Conservation (phyloP, 2,797 vertebrate species). For the Molossus alvarezi region DNA sequence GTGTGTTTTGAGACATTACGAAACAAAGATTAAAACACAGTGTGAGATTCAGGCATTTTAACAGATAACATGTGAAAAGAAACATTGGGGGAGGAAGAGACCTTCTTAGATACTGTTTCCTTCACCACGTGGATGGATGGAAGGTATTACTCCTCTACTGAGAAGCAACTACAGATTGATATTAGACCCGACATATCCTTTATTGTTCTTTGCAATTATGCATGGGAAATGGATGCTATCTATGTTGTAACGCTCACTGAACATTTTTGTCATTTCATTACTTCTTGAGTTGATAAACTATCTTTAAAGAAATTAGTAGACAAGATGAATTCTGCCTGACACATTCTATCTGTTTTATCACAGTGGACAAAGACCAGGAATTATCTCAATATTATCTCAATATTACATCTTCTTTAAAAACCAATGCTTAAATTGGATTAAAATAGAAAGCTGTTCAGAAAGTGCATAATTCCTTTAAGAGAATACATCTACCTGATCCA, state of each 20-base stretch:
- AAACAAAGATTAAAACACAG: neutral
- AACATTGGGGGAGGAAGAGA: neutral
- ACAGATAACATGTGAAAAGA: neutral
- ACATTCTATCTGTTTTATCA: neutral
- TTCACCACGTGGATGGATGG: neutral
- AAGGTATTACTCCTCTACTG: neutral
- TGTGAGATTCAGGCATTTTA: neutral
- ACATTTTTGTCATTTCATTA: constrained; percentile 42
- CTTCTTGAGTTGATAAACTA: neutral
- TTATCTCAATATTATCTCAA: neutral
- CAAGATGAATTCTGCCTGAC: neutral
- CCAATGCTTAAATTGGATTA: neutral
- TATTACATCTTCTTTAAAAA: neutral
- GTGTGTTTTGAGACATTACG: constrained; percentile 1
- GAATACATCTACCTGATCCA: constrained; percentile 33
- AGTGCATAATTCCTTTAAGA: constrained; percentile 2
- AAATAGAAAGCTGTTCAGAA: constrained; percentile 27
- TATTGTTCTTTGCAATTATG: neutral
- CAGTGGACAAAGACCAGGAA: constrained; percentile 28
- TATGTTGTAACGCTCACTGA: neutral
- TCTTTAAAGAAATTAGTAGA: constrained; percentile 50
- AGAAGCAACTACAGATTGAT: neutral
- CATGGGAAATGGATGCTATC: neutral
- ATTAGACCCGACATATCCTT: neutral
- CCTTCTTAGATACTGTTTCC: neutral